These are phyloP conservation scores for Meiosimyza platycephala DNA, from an alignment of 2,888 invertebrate species.

Conservation along the genomic window DNA sequence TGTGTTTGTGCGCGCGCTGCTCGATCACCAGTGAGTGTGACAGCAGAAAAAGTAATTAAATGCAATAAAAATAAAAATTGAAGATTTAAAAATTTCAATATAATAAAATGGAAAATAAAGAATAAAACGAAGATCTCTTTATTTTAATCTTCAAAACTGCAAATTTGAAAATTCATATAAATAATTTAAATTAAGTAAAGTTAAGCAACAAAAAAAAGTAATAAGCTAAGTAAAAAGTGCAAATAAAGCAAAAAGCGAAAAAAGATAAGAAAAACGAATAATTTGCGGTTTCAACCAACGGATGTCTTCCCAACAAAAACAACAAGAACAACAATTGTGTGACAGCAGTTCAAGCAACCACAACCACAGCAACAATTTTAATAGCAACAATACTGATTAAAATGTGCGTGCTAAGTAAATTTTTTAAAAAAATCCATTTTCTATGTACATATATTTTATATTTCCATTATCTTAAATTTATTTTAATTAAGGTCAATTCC, in stretches of 20 bases:
- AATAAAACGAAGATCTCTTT: neutral
- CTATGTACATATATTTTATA: neutral
- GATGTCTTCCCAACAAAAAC: constrained; percentile 35
- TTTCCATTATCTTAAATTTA: neutral
- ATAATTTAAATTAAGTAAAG: neutral
- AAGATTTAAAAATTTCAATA: too few relatives aligned
- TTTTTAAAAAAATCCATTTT: too few relatives aligned
- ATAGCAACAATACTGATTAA: neutral
- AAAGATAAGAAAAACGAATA: neutral
- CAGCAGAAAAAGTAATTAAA: too few relatives aligned
- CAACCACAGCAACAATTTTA: constrained; percentile 7
- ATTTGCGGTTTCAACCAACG: constrained; percentile 33
- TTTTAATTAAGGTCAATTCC: too few relatives aligned
- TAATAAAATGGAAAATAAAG: neutral
- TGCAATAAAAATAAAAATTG: too few relatives aligned
- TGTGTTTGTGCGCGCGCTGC: too few relatives aligned
- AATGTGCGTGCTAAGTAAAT: constrained; percentile 30
- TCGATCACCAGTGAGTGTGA: too few relatives aligned
- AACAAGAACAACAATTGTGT: constrained; percentile 5
- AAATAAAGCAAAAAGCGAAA: too few relatives aligned
- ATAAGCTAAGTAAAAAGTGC: neutral
- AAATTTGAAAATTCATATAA: neutral
- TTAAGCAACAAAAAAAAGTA: neutral
- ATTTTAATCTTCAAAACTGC: neutral
- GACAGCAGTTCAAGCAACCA: constrained; percentile 10